phyloP scores from a whole-genome alignment of 2,888 invertebrate species.

The Pandemis heparana region DNA sequence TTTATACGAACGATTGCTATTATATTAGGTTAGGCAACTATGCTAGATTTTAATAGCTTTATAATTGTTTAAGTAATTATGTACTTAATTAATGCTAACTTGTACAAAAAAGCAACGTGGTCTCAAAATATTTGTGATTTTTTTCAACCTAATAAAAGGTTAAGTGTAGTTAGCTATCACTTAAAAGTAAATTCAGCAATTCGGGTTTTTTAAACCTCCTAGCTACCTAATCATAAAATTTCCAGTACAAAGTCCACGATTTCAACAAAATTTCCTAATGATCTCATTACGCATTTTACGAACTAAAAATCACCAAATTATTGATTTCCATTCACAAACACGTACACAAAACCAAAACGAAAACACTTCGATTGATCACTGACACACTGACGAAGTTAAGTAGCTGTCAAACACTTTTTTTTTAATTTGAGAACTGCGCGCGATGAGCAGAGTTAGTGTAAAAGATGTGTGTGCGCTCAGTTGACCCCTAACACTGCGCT shows the following conservation, averaged over 20 bases:
- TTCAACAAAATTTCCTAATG: not conserved
- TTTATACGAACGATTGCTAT: not conserved
- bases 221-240: not conserved
- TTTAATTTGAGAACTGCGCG: conserved; percentile 16
- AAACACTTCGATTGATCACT: conserved; percentile 17
- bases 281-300: not conserved
- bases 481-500: conserved; percentile 57
- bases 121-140: not conserved
- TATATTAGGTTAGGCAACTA: conserved; percentile 4
- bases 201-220: not conserved
- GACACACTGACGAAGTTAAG: not conserved
- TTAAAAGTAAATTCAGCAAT: no score
- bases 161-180: no score
- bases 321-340: not conserved
- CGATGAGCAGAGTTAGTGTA: not conserved
- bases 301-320: not conserved
- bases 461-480: conserved; percentile 48
- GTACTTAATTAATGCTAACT: not conserved
- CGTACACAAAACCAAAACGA: not conserved
- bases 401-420: not conserved
- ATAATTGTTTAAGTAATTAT: conserved; percentile 10
- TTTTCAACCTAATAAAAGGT: no score
- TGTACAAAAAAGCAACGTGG: not conserved
- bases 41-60: conserved; percentile 4
- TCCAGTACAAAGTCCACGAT: conserved; percentile 19